These are phyloP conservation scores for Acleris emargana DNA, from an alignment of 2,888 invertebrate species.

Conservation along the genomic window DNA sequence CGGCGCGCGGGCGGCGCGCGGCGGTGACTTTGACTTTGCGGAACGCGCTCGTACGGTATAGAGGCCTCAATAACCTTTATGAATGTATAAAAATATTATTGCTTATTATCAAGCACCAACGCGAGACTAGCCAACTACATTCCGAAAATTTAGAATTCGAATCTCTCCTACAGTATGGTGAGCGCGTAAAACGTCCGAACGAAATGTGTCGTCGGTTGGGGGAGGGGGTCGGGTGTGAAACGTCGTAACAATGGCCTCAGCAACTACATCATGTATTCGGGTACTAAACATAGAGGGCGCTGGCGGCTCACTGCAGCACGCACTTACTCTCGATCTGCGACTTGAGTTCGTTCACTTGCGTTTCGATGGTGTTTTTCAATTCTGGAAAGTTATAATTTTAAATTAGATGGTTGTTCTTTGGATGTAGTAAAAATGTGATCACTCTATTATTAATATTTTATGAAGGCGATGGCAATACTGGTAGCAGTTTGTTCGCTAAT, in stretches of 20 bases:
- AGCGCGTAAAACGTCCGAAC: conserved; percentile 71
- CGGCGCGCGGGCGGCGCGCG: conserved; percentile 28
- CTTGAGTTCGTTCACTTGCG: conserved; percentile 98
- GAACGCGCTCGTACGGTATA: conserved; percentile 49
- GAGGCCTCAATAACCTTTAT: conserved; percentile 67
- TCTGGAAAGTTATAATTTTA: conserved; percentile 86
- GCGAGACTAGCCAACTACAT: conserved; percentile 80
- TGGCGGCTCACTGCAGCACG: conserved; percentile 92
- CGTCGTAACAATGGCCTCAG: conserved; percentile 70
- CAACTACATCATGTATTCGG: conserved; percentile 82
- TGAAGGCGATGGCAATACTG: too few relatives aligned
- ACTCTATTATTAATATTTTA: too few relatives aligned
- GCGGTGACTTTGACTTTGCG: conserved; percentile 69
- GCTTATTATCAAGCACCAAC: conserved; percentile 83
- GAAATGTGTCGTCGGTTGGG: conserved; percentile 53
- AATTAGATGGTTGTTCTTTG: neutral
- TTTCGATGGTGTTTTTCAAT: conserved; percentile 98
- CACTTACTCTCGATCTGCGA: conserved; percentile 98
- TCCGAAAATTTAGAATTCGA: conserved; percentile 74
- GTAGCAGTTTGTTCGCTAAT: too few relatives aligned
- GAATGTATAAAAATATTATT: conserved; percentile 84
- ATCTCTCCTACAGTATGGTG: conserved; percentile 71
- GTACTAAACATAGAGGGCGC: conserved; percentile 48
- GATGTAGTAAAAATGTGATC: too few relatives aligned
- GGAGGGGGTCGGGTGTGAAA: conserved; percentile 53